Percentiles rank a stretch among this genome's conserved stretches.
These are phyloP conservation scores for Puma concolor DNA, from an alignment of 2,113 vertebrate genomes.

Conservation along the genomic window DNA sequence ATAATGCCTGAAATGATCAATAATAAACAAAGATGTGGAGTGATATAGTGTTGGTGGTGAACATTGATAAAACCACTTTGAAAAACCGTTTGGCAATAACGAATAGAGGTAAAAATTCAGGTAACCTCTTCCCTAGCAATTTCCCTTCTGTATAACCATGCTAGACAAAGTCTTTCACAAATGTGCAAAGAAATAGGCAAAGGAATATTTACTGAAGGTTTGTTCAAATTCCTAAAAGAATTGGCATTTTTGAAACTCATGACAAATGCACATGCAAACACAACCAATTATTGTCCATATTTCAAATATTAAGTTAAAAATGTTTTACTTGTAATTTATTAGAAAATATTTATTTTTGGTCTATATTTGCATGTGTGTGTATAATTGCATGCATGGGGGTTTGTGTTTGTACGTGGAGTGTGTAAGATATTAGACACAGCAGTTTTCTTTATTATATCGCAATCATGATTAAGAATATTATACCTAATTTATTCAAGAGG, in stretches of 20 bases:
- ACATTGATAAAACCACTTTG: not conserved
- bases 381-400: not conserved
- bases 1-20: not conserved
- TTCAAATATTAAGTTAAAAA: not conserved
- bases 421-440: not conserved
- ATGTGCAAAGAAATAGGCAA: not conserved
- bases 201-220: not conserved
- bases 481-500: not conserved
- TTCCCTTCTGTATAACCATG: accelerated
- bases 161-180: not conserved
- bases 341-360: not conserved
- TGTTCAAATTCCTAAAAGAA: not conserved
- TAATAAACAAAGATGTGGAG: not conserved
- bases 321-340: not conserved
- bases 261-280: not conserved
- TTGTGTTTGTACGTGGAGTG: not conserved
- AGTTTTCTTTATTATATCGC: not conserved
- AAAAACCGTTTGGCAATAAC: not conserved
- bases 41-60: not conserved
- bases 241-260: not conserved
- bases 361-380: not conserved
- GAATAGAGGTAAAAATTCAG: not conserved
- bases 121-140: accelerated
- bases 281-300: not conserved
- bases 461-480: not conserved